A percentile compares a stretch with the other conserved stretches of the same genome.
phyloP scores from a whole-genome alignment of 2,888 invertebrate genomes.

The Mamestra brassicae region DNA sequence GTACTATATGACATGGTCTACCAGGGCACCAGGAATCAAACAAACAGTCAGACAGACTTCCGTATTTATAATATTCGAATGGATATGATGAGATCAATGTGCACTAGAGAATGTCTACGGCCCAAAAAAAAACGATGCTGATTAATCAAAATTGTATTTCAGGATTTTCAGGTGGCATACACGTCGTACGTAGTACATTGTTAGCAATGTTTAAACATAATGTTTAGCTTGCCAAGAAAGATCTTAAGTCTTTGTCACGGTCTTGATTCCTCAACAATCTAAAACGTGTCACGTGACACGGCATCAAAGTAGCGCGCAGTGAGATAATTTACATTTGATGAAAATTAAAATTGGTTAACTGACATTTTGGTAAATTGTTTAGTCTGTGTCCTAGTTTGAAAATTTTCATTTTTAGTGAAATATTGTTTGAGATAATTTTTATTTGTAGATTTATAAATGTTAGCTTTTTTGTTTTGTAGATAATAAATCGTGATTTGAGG shows the following conservation, averaged over 20 bases:
- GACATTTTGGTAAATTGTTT: slow-evolving; percentile 15
- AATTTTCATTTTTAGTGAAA: background rate
- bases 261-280: slow-evolving; percentile 30
- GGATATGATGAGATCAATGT: slow-evolving; percentile 1
- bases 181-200: background rate
- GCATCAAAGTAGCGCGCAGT: background rate
- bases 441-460: too few relatives aligned
- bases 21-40: too few relatives aligned
- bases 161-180: slow-evolving; percentile 11
- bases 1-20: too few relatives aligned
- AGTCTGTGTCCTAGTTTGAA: background rate
- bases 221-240: slow-evolving; percentile 32
- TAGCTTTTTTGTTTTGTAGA: too few relatives aligned
- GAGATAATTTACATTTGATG: slow-evolving; percentile 7
- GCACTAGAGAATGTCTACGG: background rate
- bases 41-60: too few relatives aligned
- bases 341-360: background rate
- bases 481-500: too few relatives aligned
- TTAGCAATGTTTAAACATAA: background rate
- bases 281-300: slow-evolving; percentile 17
- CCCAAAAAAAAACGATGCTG: slow-evolving; percentile 10
- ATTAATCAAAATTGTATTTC: slow-evolving; percentile 25
- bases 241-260: slow-evolving; percentile 30
- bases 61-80: too few relatives aligned
- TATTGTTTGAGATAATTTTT: background rate